Evolutionary conservation across 2,888 invertebrate genomes (phyloP).

Genomic region (Trichopoda pennipes): DNA sequence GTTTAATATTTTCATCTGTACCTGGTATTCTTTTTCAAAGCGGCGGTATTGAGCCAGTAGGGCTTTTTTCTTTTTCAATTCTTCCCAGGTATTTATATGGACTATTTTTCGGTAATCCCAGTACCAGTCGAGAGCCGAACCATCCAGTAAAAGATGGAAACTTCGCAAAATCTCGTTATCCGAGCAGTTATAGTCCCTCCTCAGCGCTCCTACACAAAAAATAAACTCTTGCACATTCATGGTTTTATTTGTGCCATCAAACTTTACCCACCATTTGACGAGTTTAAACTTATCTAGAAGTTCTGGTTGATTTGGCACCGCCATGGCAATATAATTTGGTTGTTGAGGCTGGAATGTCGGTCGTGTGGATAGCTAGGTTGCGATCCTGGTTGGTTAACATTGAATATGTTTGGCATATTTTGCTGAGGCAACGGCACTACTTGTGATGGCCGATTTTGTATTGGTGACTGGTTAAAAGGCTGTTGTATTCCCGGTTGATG

Average conservation of each 20-base stretch:
- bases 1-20: background rate
- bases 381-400: too few relatives aligned
- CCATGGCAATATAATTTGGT: background rate
- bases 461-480: too few relatives aligned
- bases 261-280: background rate
- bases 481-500: background rate
- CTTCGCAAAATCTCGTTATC: background rate
- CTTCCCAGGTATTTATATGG: background rate
- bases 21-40: background rate
- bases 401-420: too few relatives aligned
- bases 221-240: too few relatives aligned
- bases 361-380: too few relatives aligned
- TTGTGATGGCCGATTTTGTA: too few relatives aligned
- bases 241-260: slow-evolving; percentile 1
- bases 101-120: background rate
- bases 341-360: background rate
- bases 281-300: background rate
- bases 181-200: background rate
- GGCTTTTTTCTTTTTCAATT: background rate
- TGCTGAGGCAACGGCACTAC: too few relatives aligned
- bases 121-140: background rate
- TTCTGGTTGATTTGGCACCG: background rate
- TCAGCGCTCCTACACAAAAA: background rate
- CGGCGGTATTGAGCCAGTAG: background rate
- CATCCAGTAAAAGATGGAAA: background rate